Evolutionary conservation across 2,888 invertebrate species (phyloP), one percentile per base, ranked within the genome.

Genomic region (Thymelicus acteon): DNA sequence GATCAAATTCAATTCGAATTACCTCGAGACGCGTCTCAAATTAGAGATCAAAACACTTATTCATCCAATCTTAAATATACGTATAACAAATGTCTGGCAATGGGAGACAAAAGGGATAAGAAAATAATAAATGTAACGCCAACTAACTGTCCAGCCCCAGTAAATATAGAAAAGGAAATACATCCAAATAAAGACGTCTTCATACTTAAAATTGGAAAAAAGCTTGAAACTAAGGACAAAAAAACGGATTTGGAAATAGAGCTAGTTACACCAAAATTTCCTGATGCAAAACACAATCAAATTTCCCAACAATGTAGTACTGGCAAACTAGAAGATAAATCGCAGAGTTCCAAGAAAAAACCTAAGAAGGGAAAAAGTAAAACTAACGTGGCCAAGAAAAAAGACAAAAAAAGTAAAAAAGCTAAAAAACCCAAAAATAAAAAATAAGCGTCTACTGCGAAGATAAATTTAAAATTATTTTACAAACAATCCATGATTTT

Each of bases 181-280:
- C 85, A 92, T 72, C 88, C 89, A 0, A 78, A 84, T 60, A 93
- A 91, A 78, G 93, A 93, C 74, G 92, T 93, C 1, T 93, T 93
- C 69, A 91, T 93, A 76, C 80, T 93, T 7, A 93, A 92, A 83
- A 92, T 93, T 72, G 93, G 93, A 39, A 93, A 93, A 73, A 93
- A 92, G 76, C 77, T 93, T 24, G 93, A 93, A 79, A 90, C 89
- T 0, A 86, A 87, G 76, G 91, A 93, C 68, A 93, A 91, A 76
- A 93, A 89, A 75, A 93, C 92, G 31, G 93, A 93, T 74, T 83
- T 93, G 10, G 93, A 92, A 84, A 93, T 93, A 75, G 92, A 93
- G 82, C 79, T 93, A 0, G 82, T 91, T 0, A 93, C 93, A 2
- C 93, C 93, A 12, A 93, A 92, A 80, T 83, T 80, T 10, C 89